phyloP scores from a whole-genome alignment of 2,888 invertebrate species.

The Spialia ferax region DNA sequence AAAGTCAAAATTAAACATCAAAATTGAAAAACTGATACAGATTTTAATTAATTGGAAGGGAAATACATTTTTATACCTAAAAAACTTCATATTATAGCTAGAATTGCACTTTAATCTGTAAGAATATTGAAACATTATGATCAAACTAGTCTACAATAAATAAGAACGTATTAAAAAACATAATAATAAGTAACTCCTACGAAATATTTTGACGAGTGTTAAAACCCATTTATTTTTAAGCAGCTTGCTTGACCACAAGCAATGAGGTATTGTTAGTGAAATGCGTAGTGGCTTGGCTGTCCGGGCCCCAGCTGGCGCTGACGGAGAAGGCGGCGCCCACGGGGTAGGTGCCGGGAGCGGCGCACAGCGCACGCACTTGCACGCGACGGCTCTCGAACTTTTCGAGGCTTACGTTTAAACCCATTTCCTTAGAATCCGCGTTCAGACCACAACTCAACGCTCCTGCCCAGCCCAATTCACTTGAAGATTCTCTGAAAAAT shows the following conservation, averaged over 20 bases:
- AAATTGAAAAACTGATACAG: no score
- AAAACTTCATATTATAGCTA: no score
- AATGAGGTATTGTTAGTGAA: conserved; percentile 70
- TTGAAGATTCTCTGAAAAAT: conserved; percentile 64
- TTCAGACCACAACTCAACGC: conserved; percentile 73
- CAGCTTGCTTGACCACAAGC: conserved; percentile 67
- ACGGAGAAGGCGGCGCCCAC: conserved; percentile 87
- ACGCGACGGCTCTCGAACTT: conserved; percentile 83
- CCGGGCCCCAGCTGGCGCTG: conserved; percentile 52
- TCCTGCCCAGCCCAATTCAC: conserved; percentile 78
- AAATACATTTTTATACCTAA: no score
- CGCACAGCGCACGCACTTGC: conserved; percentile 87
- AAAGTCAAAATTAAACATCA: no score
- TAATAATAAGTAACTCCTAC: no score
- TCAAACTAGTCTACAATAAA: no score
- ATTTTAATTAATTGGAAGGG: no score
- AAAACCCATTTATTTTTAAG: conserved; percentile 36
- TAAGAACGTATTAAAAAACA: no score
- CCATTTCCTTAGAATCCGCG: conserved; percentile 68
- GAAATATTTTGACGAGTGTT: no score
- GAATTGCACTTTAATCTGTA: no score
- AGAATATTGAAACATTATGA: no score
- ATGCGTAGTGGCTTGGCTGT: conserved; percentile 55
- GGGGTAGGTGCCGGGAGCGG: conserved; percentile 89
- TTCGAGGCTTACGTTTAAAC: conserved; percentile 74